A percentile compares a stretch with the other conserved stretches of the same genome.
These are phyloP conservation scores for Callospermophilus lateralis DNA, from an alignment of 2,113 vertebrate species.

Conservation along the genomic window DNA sequence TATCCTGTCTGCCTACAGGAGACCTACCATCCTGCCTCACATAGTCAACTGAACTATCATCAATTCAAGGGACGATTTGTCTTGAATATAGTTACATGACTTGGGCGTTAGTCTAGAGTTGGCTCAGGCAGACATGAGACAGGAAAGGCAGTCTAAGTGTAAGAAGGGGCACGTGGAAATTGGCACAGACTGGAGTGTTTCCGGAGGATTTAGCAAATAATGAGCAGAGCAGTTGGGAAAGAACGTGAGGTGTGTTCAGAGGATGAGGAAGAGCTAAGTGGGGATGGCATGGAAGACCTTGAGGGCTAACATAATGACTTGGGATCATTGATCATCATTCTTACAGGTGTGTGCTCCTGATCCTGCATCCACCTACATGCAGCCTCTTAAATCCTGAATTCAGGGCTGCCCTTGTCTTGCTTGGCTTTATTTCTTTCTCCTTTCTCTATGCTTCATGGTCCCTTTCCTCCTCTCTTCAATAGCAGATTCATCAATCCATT, in stretches of 20 bases:
- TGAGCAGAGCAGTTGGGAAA: not conserved
- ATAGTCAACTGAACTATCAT: not conserved
- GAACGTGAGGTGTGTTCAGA: not conserved
- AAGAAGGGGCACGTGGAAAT: not conserved
- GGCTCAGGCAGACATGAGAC: not conserved
- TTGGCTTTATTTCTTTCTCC: not conserved
- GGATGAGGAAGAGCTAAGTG: not conserved
- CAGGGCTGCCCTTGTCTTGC: not conserved
- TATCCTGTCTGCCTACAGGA: too few species aligned
- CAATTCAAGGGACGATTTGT: not conserved
- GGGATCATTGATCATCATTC: too few species aligned
- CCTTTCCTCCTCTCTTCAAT: not conserved
- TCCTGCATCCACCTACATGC: not conserved
- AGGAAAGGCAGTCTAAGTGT: not conserved
- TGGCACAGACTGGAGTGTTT: not conserved
- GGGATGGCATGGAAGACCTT: not conserved
- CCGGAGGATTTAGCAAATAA: not conserved
- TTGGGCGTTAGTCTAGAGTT: not conserved
- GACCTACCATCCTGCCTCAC: too few species aligned
- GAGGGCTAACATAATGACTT: not conserved
- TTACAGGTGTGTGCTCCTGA: not conserved
- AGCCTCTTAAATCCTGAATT: not conserved
- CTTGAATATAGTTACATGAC: not conserved
- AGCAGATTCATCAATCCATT: not conserved
- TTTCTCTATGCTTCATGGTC: not conserved